phyloP scores from a whole-genome alignment of 2,888 invertebrate species.

The Eupithecia exiguata region DNA sequence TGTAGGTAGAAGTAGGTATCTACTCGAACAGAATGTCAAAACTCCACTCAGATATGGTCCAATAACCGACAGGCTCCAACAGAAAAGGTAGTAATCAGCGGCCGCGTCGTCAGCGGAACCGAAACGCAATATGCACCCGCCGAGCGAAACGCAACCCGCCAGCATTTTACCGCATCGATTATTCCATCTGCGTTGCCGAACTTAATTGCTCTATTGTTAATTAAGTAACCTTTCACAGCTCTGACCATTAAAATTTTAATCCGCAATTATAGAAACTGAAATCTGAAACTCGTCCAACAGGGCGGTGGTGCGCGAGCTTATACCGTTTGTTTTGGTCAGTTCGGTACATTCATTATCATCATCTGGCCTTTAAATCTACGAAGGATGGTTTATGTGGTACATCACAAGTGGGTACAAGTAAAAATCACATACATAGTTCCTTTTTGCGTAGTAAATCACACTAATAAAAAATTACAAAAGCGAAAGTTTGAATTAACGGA shows the following conservation, averaged over 20 bases:
- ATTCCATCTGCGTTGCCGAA: constrained; percentile 65
- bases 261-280: constrained; percentile 35
- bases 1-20: neutral
- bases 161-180: constrained; percentile 63
- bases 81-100: constrained; percentile 67
- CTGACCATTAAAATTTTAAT: constrained; percentile 38
- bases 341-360: neutral
- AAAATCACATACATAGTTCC: too few relatives aligned
- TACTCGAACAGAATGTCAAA: constrained; percentile 17
- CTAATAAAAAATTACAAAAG: too few relatives aligned
- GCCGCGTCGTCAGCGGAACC: constrained; percentile 75
- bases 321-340: neutral
- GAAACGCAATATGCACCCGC: constrained; percentile 73
- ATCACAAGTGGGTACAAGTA: too few relatives aligned
- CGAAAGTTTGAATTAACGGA: too few relatives aligned
- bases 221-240: constrained; percentile 77
- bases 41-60: constrained; percentile 26
- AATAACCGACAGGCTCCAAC: constrained; percentile 35
- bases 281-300: constrained; percentile 18
- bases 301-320: neutral
- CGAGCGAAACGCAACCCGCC: constrained; percentile 61
- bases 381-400: too few relatives aligned
- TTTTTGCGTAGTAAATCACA: too few relatives aligned
- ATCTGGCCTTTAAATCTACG: too few relatives aligned
- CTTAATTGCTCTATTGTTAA: constrained; percentile 84